Evolutionary conservation across 1,140 invertebrate species (phyloP).

Genomic region (Araneus ventricosus): DNA sequence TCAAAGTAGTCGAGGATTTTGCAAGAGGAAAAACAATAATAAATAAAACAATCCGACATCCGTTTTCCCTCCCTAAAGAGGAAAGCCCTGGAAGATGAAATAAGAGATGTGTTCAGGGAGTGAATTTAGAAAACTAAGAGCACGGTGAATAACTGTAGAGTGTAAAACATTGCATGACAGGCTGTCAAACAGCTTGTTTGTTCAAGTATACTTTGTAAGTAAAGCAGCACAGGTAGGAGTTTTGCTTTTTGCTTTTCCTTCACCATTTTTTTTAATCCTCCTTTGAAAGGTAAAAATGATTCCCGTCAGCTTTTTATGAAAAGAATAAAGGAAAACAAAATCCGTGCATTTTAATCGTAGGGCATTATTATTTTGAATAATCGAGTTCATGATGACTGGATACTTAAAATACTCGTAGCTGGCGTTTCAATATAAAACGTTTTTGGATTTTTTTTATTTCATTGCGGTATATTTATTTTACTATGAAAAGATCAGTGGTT

Average conservation of each 20-base stretch:
- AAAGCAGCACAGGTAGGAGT: background rate
- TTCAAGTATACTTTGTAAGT: slow-evolving; percentile 36
- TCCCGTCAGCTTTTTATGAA: background rate
- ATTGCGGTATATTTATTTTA: no score
- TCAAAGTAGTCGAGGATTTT: background rate
- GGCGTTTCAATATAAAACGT: no score
- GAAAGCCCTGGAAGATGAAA: slow-evolving; percentile 9
- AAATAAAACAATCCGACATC: slow-evolving; percentile 12
- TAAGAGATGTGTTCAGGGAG: background rate
- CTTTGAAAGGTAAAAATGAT: background rate
- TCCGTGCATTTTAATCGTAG: no score
- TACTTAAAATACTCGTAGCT: no score
- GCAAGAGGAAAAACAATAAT: background rate
- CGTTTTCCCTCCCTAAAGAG: background rate
- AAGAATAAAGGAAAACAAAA: background rate
- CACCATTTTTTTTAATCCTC: background rate
- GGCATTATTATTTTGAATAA: no score
- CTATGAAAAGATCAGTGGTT: no score
- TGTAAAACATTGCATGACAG: slow-evolving; percentile 50
- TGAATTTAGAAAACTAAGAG: background rate
- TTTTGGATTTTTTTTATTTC: no score
- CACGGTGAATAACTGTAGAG: slow-evolving; percentile 28
- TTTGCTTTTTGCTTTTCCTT: background rate
- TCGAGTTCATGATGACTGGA: no score
- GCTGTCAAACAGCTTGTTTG: slow-evolving; percentile 51